Evolutionary conservation across 2,888 invertebrate species (phyloP).

Genomic region (Rotaria sp.): DNA sequence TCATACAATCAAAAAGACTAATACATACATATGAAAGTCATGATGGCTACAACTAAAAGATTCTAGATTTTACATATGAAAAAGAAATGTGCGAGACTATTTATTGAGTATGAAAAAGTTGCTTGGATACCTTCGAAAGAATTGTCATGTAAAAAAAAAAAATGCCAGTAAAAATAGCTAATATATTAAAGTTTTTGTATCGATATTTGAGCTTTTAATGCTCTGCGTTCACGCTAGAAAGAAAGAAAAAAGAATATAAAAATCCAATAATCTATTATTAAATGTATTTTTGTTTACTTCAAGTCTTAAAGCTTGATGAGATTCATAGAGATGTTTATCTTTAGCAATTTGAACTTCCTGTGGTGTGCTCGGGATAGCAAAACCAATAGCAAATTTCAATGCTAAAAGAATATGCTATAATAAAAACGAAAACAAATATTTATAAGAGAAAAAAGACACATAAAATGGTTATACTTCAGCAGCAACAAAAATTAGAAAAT

Average conservation of each 20-base stretch:
- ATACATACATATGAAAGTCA: background rate
- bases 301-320: conserved; percentile 8
- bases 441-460: background rate
- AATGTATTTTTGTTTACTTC: conserved; percentile 11
- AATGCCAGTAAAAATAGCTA: no score
- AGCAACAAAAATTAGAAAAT: conserved; percentile 64
- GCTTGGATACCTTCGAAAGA: no score
- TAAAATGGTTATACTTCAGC: conserved; percentile 58
- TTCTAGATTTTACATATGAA: no score
- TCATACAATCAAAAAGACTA: background rate
- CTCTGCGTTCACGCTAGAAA: background rate
- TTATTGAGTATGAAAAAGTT: no score
- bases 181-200: background rate
- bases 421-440: background rate
- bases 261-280: background rate
- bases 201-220: background rate
- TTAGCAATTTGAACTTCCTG: background rate
- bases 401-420: conserved; percentile 38
- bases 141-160: background rate
- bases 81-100: background rate
- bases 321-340: conserved; percentile 23
- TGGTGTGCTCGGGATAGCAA: conserved; percentile 23
- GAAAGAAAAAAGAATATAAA: background rate
- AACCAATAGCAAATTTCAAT: conserved; percentile 5
- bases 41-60: background rate